These are phyloP conservation scores for Motacilla alba DNA, from an alignment of 2,113 vertebrate species.

Conservation along the genomic window DNA sequence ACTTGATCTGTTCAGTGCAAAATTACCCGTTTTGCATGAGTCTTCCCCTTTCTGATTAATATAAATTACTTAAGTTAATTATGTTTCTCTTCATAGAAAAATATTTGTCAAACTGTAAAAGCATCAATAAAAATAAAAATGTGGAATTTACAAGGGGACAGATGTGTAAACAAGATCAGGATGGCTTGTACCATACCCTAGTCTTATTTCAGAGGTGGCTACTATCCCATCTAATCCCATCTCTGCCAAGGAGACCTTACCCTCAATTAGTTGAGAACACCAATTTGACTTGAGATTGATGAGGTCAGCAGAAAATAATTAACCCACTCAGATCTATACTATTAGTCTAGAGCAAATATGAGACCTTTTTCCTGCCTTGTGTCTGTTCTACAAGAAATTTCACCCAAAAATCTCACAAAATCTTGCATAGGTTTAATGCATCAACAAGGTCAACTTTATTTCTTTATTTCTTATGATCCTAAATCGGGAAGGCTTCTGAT, in stretches of 20 bases:
- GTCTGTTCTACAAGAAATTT: neutral
- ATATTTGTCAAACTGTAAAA: constrained; percentile 73
- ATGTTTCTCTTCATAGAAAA: constrained; percentile 73
- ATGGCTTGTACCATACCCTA: neutral
- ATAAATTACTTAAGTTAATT: constrained; percentile 80
- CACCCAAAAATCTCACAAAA: neutral
- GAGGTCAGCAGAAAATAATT: neutral
- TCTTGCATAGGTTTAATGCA: neutral
- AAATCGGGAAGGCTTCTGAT: neutral
- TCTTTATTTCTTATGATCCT: neutral
- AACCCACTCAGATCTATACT: neutral
- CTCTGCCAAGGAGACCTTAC: neutral
- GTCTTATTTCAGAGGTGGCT: neutral
- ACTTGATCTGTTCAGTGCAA: constrained; percentile 59
- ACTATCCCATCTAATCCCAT: neutral
- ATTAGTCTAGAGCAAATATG: neutral
- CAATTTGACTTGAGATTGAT: neutral
- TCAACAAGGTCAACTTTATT: neutral
- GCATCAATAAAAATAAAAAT: constrained; percentile 69
- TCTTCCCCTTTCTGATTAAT: constrained; percentile 73
- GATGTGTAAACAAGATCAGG: neutral
- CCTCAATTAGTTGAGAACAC: neutral
- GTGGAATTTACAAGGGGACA: constrained; percentile 1
- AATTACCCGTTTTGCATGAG: constrained; percentile 67
- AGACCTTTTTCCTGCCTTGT: neutral